Base-by-base conservation (phyloP, 2,888 invertebrate genomes). In the Zootermopsis nevadensis region DNA sequence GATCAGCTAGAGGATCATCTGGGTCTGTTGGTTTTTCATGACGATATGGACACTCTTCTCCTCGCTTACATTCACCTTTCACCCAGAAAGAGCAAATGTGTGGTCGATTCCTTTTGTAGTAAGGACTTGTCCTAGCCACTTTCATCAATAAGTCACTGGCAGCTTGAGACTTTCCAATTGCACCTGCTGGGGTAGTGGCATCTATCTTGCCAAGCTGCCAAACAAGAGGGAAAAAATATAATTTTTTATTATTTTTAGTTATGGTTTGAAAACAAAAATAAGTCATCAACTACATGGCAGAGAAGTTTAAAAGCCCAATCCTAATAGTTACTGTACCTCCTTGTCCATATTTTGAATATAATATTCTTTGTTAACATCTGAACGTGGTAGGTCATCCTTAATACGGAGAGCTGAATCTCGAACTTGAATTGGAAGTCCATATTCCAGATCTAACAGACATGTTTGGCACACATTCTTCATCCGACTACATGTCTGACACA, bases 51-150 rank as follows among this genome's bases (percentile, higher is more conserved):
- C 98, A 98, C 88, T 99, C 98, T 89, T 99, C 98, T 30, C 98
- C 98, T 89, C 98, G 91, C 88, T 97, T 94, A 89, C 98, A 98
- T 89, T 98, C 98, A 2, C 98, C 98, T 91, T 98, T 99, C n/a
- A 98, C 98, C 97, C 98, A 98, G 90, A 98, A 99, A 0, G 98
- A 98, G 89, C 98, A 98, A 80, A 98, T 97, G 90, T 98, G 98
- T 0, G 98, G 98, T 86, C 97, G 92, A 88, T 98, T 98, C 82
- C 98, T 91, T 88, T 98, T 98, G 89, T 99, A 98, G 89, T 98
- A 99, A 0, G 98, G 98, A 74, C 97, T 95, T 7, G 97, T 98
- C 81, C 98, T 91, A 0, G 98, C 98, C 86, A 98, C 90, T 86
- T 98, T 95, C 90, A 96, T 92, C 84, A 98, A 89, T 87, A 98